Conservation (phyloP, 2,113 vertebrate species). For the Ursus arctos region DNA sequence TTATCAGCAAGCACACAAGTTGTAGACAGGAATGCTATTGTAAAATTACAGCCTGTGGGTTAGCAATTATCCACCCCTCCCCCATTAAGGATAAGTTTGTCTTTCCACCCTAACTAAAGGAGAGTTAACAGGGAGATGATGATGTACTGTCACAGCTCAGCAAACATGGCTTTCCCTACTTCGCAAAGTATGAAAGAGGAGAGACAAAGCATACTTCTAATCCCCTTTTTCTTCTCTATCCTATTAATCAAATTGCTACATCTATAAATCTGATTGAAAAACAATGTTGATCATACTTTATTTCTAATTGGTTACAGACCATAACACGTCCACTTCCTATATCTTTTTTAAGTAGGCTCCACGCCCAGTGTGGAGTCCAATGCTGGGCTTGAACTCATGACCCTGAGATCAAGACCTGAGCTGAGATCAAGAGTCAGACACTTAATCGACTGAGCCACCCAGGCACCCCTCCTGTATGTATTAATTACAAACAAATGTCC, state of each 20-base stretch:
- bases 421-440: background rate
- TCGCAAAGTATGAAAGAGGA: background rate
- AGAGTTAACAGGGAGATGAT: background rate
- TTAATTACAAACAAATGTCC: constrained; percentile 6
- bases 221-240: background rate
- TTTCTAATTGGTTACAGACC: background rate
- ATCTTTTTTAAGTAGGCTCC: background rate
- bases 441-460: background rate
- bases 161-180: background rate
- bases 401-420: background rate
- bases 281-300: background rate
- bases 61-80: background rate
- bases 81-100: background rate
- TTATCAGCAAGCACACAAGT: background rate
- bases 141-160: background rate
- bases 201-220: background rate
- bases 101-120: background rate
- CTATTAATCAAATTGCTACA: background rate
- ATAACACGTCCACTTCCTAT: background rate
- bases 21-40: background rate
- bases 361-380: background rate
- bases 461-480: background rate
- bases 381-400: background rate
- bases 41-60: background rate
- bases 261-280: background rate